Base-by-base conservation (phyloP, 2,113 vertebrate genomes). In the Lophochroa leadbeateri region DNA sequence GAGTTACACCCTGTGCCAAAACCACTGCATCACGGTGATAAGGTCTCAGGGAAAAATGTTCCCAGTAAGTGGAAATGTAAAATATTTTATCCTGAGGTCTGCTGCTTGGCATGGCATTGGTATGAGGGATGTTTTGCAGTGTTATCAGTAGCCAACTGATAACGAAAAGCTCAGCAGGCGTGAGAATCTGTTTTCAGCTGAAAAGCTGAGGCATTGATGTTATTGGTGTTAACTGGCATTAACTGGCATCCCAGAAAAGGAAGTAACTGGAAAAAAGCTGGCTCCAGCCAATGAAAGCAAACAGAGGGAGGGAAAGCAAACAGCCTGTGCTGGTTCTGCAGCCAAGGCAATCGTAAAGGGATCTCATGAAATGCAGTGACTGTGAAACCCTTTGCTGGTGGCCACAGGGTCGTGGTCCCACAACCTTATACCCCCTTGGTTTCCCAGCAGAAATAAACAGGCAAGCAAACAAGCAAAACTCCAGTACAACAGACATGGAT, bases 321-420 rank as follows among this genome's bases (percentile, higher is more conserved):
- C 46, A 86, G 43, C 29, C 79, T 52, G 17, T 41, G 24, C 82
- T 77, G 67, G 41, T 60, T 75, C 58, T 92, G 61, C 31, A 92
- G 84, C 78, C 67, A 67, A 74, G 39, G 55, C 20, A 17, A 44
- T 16, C 4, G 9, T 11, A 61, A 60, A 91, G 28, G 47, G 19
- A 43, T 50, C 49, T 52, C 0, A 0, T n/a, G 55, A 88, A 90
- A 61, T 6, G 3, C 72, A 79, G 86, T 0, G 0, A 52, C 29
- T 27, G 29, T 35, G 53, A 82, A 84, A 43, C 17, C 2, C 65
- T 91, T 37, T 37, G 29, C 37, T 83, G 68, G 25, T 43, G 28
- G n/a, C 76, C 27, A 20, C 15, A 44, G 50, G 2, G 18, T 74
- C 20, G n/a, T 43, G 31, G 11, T 74, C 44, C 8, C 27, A 35